Evolutionary conservation across 2,888 invertebrate genomes (phyloP), one percentile per base, ranked within the genome.

Genomic region (Auanema sp.): DNA sequence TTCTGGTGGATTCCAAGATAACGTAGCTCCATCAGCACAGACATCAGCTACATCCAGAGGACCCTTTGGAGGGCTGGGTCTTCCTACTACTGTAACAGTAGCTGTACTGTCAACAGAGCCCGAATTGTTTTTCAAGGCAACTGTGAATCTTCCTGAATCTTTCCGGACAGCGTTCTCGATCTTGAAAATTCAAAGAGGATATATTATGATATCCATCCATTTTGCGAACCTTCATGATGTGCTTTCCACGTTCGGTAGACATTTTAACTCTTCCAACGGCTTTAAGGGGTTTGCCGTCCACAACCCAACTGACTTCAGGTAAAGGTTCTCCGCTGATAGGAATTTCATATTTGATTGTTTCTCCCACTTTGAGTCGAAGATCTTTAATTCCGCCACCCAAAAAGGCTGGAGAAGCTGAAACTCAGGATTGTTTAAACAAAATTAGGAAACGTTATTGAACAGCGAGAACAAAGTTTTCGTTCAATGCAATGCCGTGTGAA

Each of bases 281-380:
- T 66, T 83, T 84, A 58, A 83, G 60, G 24, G 79, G 79, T 61
- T 83, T 84, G 50, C 89, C 89, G 65, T 88, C 87, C 57, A 90
- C 86, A 11, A 66, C 89, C 98, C 98, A 98, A 77, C 89, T 89
- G 24, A 91, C 93, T 78, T 91, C 91, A 0, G 98, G 98, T 78
- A 92, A 92, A 1, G 98, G 98, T 85, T 98, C 98, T 81, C 98
- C 98, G 69, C 92, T 92, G 83, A 91, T 98, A 80, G 92, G 92
- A 74, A 97, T 91, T 78, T 97, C 95, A 83, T 91, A 91, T 72
- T 91, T 91, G 81, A 97, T 91, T 2, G 92, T 90, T 87, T 97
- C 94, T 50, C 95, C 95, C 84, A 93, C 96, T 85, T 97, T 98
- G 54, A 98, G 90, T 51, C 94, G 91, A 70, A 97, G 89, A 84